Percentiles rank a stretch among this genome's conserved stretches.
phyloP scores from a whole-genome alignment of 2,113 vertebrate genomes.

The Cebus imitator region DNA sequence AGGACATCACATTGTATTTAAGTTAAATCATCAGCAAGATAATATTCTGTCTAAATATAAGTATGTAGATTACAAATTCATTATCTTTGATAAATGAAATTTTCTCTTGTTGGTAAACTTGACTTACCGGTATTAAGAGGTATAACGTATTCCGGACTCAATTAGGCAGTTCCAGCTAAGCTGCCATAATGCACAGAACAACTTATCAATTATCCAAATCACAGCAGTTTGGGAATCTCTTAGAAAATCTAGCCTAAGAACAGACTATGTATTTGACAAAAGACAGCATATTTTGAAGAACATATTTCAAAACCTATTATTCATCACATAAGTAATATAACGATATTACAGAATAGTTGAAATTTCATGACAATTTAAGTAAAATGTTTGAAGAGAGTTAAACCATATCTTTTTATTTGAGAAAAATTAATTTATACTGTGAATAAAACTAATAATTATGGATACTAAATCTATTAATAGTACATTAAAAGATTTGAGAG shows the following conservation, averaged over 20 bases:
- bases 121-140: neutral
- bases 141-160: neutral
- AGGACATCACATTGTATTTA: neutral
- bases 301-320: neutral
- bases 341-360: neutral
- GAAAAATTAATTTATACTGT: neutral
- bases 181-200: neutral
- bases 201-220: neutral
- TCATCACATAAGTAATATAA: neutral
- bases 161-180: neutral
- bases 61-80: neutral
- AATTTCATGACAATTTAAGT: slow-evolving; percentile 6
- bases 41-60: neutral
- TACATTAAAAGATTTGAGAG: neutral
- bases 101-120: neutral
- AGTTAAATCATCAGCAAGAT: neutral
- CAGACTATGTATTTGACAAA: neutral
- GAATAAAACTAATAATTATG: neutral
- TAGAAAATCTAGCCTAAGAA: neutral
- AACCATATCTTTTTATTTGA: neutral
- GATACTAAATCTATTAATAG: neutral
- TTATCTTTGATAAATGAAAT: neutral
- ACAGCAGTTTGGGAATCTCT: neutral
- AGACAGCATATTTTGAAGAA: neutral
- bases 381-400: neutral